Evolutionary conservation across 92 coral and sea anemone species (phyloP), one percentile per base, ranked within the genome.

Genomic region (Epizoanthus stellaris): DNA sequence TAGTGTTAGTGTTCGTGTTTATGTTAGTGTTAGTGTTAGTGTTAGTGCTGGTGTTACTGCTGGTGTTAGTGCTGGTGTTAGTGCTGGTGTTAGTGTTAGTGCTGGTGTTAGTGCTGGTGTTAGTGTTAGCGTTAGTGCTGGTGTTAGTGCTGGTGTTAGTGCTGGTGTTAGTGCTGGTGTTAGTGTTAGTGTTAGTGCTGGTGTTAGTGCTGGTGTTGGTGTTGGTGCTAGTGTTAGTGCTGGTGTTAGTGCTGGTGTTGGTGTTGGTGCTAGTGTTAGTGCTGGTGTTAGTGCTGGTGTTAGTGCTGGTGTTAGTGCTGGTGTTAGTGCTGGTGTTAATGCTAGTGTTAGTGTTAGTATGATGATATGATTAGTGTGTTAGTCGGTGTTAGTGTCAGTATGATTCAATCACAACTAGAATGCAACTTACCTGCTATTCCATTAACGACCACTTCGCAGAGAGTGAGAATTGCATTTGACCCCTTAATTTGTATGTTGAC

Each of bases 401-500:
- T 38, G 23, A 12, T 10, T 12, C 14, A 25, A 25, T 12, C 4
- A 23, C 10, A n/a, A 20, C 23, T 34, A 63, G 13, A 63, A 25
- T 12, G 23, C 3, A 12, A n/a, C 23, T 21, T 67, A 67, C 71
- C 71, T 67, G 43, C 42, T 68, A 64, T 64, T 23, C 73, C 73
- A 38, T 38, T 38, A 13, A 68, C 73, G n/a, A 68, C n/a, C 12
- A 68, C 73, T 68, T 68, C 73, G 34, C 73, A 68, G 3, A 68
- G 43, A 68, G 49, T 14, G 12, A 68, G 73, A 15, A 6, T 4
- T 12, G 2, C 11, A 0, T 14, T 12, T 8, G 49, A 38, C 39
- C 21, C 12, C 15, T 0, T 17, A 20, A 36, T 34, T 15, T 68
- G 52, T 40, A 68, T 68, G 52, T 68, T 68, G 52, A 68, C 49